Evolutionary conservation across 1,140 invertebrate species (phyloP).

Genomic region (Drosophila sproati): DNA sequence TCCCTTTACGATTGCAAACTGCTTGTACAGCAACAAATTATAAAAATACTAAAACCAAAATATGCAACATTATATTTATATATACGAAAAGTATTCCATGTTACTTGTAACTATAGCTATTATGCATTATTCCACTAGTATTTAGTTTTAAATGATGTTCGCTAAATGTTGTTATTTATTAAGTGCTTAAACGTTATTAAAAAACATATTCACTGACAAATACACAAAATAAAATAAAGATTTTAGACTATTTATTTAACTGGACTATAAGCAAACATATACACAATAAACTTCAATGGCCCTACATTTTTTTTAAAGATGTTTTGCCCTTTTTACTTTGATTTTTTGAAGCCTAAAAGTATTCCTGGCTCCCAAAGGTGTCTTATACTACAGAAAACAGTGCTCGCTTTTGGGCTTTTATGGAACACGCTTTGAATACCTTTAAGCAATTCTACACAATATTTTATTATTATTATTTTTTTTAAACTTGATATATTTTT

Average conservation of each 20-base stretch:
- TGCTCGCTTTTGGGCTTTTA: slow-evolving; percentile 51
- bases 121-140: slow-evolving; percentile 34
- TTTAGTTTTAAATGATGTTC: slow-evolving; percentile 36
- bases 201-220: slow-evolving; percentile 50
- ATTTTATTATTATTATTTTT: too few relatives aligned
- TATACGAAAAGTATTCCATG: slow-evolving; percentile 58
- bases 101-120: slow-evolving; percentile 35
- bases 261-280: slow-evolving; percentile 18
- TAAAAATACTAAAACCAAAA: slow-evolving; percentile 1
- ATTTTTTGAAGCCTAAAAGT: slow-evolving; percentile 35
- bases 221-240: slow-evolving; percentile 57
- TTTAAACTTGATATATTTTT: too few relatives aligned
- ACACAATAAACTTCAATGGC: background rate
- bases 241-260: slow-evolving; percentile 51
- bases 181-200: slow-evolving; percentile 51
- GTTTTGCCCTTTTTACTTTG: background rate
- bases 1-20: slow-evolving; percentile 19
- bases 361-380: background rate
- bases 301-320: background rate
- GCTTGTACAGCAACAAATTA: slow-evolving; percentile 25
- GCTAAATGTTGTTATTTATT: slow-evolving; percentile 58
- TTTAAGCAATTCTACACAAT: too few relatives aligned
- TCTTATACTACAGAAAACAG: background rate
- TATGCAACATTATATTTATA: slow-evolving; percentile 1
- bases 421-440: background rate